These are phyloP conservation scores for Pedetes capensis DNA, from an alignment of 2,113 vertebrate genomes.

Conservation along the genomic window DNA sequence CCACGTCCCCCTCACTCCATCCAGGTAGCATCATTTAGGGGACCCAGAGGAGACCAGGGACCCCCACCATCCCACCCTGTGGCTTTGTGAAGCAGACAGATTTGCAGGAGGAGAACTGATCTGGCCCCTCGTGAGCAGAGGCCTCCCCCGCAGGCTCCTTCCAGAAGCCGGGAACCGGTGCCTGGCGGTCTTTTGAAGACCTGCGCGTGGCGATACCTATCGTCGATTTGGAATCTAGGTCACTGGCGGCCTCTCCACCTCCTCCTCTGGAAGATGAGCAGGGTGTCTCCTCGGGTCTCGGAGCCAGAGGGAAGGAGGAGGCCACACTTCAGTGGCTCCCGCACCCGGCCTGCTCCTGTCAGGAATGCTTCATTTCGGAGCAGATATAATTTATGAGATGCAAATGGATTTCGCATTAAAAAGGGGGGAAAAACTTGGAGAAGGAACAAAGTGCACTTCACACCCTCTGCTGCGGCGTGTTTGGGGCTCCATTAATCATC, in stretches of 20 bases:
- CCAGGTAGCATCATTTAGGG: background rate
- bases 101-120: background rate
- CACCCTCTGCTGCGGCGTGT: conserved; percentile 79
- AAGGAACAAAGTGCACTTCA: conserved; percentile 75
- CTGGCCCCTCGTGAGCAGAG: background rate
- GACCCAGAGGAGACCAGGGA: background rate
- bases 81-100: background rate
- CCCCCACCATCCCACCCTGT: background rate
- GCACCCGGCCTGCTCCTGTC: conserved; percentile 65
- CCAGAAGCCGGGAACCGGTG: background rate
- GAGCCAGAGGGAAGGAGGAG: background rate
- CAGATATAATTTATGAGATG: conserved; percentile 74
- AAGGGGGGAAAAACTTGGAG: conserved; percentile 61
- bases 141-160: background rate
- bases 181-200: background rate
- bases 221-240: conserved; percentile 68
- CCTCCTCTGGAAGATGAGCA: background rate
- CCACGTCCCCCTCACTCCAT: fast-evolving
- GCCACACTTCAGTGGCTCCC: background rate
- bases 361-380: conserved; percentile 70
- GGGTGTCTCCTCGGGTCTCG: conserved; percentile 35
- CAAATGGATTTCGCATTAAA: conserved; percentile 65
- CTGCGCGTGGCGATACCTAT: conserved; percentile 21
- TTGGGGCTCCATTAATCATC: conserved; percentile 88
- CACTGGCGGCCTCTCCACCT: conserved; percentile 36